These are phyloP conservation scores for Drosophila aldrichi DNA, from an alignment of 2,888 invertebrate species.

Conservation along the genomic window DNA sequence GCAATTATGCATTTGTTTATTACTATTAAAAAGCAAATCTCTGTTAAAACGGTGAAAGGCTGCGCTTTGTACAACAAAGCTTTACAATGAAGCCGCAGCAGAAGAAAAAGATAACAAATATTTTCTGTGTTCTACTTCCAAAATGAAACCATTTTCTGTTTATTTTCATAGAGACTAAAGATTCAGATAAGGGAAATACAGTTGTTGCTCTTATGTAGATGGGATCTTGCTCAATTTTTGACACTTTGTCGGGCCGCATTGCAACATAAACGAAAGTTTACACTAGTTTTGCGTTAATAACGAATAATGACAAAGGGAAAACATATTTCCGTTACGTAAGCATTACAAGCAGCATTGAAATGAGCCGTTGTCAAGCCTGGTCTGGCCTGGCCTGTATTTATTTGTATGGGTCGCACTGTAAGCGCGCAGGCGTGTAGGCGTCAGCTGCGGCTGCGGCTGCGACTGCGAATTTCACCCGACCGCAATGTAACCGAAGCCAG, in stretches of 20 bases:
- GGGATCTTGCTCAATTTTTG: conserved; percentile 28
- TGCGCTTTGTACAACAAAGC: conserved; percentile 1
- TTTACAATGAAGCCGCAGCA: not conserved
- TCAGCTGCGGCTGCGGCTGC: conserved; percentile 27
- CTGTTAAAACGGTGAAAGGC: conserved; percentile 31
- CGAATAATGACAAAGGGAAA: conserved; percentile 68
- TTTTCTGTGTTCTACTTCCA: not conserved
- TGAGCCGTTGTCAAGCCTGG: conserved; percentile 16
- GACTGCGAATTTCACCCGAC: conserved; percentile 68
- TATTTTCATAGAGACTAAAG: not conserved
- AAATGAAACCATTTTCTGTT: not conserved
- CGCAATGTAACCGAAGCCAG: conserved; percentile 46
- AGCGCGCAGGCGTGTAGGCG: conserved; percentile 63
- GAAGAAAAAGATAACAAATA: not conserved
- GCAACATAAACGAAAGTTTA: conserved; percentile 78
- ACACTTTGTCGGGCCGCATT: conserved; percentile 46
- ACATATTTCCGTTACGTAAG: conserved; percentile 69
- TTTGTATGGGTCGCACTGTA: conserved; percentile 44
- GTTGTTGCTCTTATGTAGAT: not conserved
- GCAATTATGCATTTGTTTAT: conserved; percentile 45
- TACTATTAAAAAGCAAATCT: conserved; percentile 23
- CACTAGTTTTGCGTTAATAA: conserved; percentile 51
- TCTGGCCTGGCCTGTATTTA: conserved; percentile 43
- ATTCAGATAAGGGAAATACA: not conserved
- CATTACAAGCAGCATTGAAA: conserved; percentile 38